Base-by-base conservation (phyloP, 2,888 invertebrate genomes). In the Drosophila silvestris region DNA sequence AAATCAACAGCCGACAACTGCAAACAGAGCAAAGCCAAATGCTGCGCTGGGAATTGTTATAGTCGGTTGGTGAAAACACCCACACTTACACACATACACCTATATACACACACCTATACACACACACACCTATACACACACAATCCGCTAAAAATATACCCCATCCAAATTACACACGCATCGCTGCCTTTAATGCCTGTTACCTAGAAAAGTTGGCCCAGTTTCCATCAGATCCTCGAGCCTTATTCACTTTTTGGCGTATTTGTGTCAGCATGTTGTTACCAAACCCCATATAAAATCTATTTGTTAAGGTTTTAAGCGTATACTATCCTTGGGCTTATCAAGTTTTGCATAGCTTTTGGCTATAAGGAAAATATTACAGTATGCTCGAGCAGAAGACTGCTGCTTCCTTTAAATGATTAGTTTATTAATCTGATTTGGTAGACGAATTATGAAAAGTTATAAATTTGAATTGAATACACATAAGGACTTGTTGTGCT, bases 1-100 rank as follows among this genome's bases (percentile, higher is more conserved):
- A 85, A 85, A 85, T 85, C 85, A 86, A 86, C 77, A 79, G 68
- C 74, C 79, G 72, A 74, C 79, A 75, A 76, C 69, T 79, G 79
- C 77, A 79, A 79, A 79, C 79, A 79, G 77, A 77, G 68, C 74
- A 75, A 79, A 81, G 84, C 85, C 87, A 85, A 87, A 87, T 82
- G 82, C 78, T 82, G 78, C 74, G 71, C 69, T 70, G 80, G 85
- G 85, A 82, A 87, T 85, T 75, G 80, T 56, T 51, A 77, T 77
- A 57, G 39, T 39, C 30, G n/a, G 5, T 39, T 62, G 62, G 30
- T 47, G 70, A 63, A 41, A 74, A 64, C 30, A 61, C 61, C 28
- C 67, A 57, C 44, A 44, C 41, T 22, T n/a, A 16, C 64, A 66
- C 39, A 58, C 35, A 57, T 35, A 19, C 52, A 68, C 33, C 53